phyloP scores from a whole-genome alignment of 2,113 vertebrate genomes.

The rabbit (Oryctolagus cuniculus) region DNA sequence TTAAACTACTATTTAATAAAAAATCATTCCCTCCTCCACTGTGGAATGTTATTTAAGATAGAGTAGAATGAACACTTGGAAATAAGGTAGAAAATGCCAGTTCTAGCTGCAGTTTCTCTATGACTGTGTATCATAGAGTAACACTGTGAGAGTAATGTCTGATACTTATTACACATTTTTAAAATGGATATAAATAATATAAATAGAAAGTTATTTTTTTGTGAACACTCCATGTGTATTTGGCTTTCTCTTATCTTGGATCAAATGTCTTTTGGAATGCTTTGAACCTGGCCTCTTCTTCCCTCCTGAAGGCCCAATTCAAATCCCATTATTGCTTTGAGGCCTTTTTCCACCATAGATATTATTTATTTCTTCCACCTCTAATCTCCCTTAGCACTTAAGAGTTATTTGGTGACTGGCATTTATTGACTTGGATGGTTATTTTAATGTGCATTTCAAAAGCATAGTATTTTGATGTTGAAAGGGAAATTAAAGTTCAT shows the following conservation, averaged over 20 bases:
- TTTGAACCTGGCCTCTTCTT: constrained; percentile 42
- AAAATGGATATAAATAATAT: background rate
- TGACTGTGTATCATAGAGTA: background rate
- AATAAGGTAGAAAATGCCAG: background rate
- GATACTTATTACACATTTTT: background rate
- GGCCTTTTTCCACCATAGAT: constrained; percentile 19
- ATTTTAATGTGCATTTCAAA: constrained; percentile 78
- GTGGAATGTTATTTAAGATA: background rate
- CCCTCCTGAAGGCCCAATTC: constrained; percentile 54
- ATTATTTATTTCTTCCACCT: constrained; percentile 70
- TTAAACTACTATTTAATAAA: background rate
- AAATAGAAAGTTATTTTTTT: background rate
- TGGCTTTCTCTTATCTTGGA: constrained; percentile 61
- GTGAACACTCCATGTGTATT: background rate
- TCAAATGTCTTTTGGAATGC: constrained; percentile 56
- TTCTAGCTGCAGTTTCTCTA: background rate
- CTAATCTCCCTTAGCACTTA: constrained; percentile 69
- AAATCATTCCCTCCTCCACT: background rate
- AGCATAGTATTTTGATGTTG: constrained; percentile 71
- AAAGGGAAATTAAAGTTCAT: constrained; percentile 78
- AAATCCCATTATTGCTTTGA: constrained; percentile 69
- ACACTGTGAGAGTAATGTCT: background rate
- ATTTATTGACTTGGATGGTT: constrained; percentile 76
- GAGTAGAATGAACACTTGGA: background rate
- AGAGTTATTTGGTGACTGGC: constrained; percentile 71